phyloP scores from a whole-genome alignment of 2,113 vertebrate species.

The Vanacampus margaritifer region DNA sequence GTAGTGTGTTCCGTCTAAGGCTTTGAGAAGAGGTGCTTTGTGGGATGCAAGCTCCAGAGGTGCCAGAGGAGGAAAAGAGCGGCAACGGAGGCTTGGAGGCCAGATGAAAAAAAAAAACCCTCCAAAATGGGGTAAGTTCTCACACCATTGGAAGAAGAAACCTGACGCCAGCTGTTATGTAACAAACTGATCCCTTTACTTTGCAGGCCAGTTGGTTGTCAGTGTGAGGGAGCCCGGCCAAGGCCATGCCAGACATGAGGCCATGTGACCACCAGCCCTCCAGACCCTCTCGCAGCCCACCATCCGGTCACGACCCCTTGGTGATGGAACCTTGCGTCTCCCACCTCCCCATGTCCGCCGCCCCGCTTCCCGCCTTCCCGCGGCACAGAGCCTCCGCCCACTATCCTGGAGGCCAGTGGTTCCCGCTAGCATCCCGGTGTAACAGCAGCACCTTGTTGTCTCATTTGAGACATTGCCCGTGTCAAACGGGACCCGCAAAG shows the following conservation, averaged over 20 bases:
- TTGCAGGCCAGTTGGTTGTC: constrained; percentile 13
- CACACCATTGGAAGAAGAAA: not conserved
- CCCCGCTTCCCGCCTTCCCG: constrained; percentile 71
- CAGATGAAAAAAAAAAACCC: not conserved
- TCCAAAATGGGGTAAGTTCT: not conserved
- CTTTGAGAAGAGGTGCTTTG: not conserved
- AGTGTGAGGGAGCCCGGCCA: constrained; percentile 41
- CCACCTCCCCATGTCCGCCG: constrained; percentile 68
- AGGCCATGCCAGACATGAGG: constrained; percentile 75
- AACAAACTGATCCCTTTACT: not conserved
- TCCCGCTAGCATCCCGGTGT: constrained; percentile 75
- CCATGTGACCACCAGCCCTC: constrained; percentile 75
- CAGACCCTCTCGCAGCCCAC: constrained; percentile 63
- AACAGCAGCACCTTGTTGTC: constrained; percentile 77
- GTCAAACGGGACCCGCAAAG: constrained; percentile 58
- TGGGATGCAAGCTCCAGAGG: not conserved
- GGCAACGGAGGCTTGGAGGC: not conserved
- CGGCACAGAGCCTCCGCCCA: constrained; percentile 59
- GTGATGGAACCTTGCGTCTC: constrained; percentile 76
- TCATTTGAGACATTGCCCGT: constrained; percentile 74
- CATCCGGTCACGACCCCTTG: constrained; percentile 60
- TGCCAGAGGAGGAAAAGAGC: not conserved
- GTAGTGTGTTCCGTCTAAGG: not conserved
- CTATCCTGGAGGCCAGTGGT: constrained; percentile 65
- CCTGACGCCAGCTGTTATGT: not conserved